phyloP scores from a whole-genome alignment of 2,888 invertebrate species.

The Lagria hirta region DNA sequence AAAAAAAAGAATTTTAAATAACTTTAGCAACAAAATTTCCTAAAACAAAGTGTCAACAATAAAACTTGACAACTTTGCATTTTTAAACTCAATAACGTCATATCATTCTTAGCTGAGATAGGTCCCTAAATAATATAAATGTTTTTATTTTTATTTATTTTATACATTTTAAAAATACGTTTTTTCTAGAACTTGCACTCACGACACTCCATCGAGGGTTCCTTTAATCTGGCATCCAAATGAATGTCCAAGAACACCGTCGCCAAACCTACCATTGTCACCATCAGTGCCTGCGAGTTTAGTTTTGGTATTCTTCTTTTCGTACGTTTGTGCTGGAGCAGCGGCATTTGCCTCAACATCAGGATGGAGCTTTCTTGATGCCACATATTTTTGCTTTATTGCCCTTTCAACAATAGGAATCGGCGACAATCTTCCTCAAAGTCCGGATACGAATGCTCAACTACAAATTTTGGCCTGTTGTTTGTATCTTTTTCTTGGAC shows the following conservation, averaged over 20 bases:
- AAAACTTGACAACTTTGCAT: too few species aligned
- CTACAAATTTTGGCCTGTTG: conserved; percentile 78
- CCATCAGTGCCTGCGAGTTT: conserved; percentile 63
- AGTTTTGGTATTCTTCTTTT: conserved; percentile 65
- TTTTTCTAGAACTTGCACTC: conserved; percentile 55
- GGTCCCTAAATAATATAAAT: too few species aligned
- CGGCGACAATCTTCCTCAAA: conserved; percentile 71
- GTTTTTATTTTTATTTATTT: neutral
- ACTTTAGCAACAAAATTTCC: too few species aligned
- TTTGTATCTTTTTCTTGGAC: conserved; percentile 74
- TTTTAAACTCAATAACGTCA: too few species aligned
- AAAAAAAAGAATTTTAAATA: too few species aligned
- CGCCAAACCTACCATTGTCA: conserved; percentile 53
- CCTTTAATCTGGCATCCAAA: conserved; percentile 68
- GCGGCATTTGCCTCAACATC: conserved; percentile 78
- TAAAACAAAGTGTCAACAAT: too few species aligned
- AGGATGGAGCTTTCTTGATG: conserved; percentile 78
- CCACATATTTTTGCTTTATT: conserved; percentile 83
- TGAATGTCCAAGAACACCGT: conserved; percentile 47
- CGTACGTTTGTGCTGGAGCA: conserved; percentile 76
- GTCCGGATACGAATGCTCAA: conserved; percentile 56
- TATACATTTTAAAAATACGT: too few species aligned
- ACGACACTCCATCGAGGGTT: conserved; percentile 75
- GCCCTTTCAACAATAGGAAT: conserved; percentile 82
- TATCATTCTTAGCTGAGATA: too few species aligned